Evolutionary conservation across 2,113 vertebrate genomes (phyloP).

Genomic region (Spilogale gracilis): DNA sequence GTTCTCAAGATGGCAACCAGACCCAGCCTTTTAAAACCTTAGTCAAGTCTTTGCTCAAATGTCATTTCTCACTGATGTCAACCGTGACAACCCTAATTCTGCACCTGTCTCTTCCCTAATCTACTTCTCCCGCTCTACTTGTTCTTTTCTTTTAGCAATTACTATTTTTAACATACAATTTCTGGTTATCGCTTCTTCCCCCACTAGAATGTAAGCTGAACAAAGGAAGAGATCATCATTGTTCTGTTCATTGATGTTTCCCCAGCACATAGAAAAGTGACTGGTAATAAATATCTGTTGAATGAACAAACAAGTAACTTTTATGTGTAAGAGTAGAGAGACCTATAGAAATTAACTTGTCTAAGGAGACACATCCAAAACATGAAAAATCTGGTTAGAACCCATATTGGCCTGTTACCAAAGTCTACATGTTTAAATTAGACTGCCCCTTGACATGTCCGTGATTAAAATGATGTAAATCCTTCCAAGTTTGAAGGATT

Average conservation of each 20-base stretch:
- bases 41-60: background rate
- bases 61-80: background rate
- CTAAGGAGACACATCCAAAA: conserved; percentile 35
- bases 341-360: background rate
- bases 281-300: background rate
- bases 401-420: background rate
- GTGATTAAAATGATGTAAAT: conserved; percentile 37
- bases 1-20: background rate
- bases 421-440: background rate
- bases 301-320: conserved; percentile 28
- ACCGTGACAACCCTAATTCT: background rate
- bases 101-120: background rate
- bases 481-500: background rate
- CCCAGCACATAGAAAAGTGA: background rate
- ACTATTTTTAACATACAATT: conserved; percentile 1
- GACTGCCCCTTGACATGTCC: background rate
- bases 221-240: background rate
- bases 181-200: background rate
- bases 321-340: background rate
- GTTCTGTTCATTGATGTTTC: background rate
- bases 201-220: background rate
- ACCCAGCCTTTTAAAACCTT: background rate
- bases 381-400: conserved; percentile 1
- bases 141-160: background rate
- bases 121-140: background rate